phyloP scores from a whole-genome alignment of 1,140 invertebrate species.

The Drosophila bocqueti region DNA sequence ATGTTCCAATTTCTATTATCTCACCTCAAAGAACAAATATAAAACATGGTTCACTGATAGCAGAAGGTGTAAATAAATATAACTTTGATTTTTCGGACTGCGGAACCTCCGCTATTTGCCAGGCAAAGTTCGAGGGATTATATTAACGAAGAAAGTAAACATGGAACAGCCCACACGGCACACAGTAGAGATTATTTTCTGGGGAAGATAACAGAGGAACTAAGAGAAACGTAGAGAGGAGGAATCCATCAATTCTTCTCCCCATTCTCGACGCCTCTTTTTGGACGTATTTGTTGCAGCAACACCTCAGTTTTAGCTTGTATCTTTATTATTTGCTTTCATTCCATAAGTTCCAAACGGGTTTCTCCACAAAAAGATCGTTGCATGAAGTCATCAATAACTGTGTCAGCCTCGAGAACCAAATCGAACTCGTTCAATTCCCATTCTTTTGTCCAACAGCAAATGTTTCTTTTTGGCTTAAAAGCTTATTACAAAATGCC shows the following conservation, averaged over 20 bases:
- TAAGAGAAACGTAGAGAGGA: not conserved
- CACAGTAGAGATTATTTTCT: constrained; percentile 6
- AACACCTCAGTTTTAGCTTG: constrained; percentile 8
- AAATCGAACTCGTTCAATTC: constrained; percentile 8
- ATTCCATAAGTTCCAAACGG: constrained; percentile 43
- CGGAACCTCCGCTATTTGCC: not conserved
- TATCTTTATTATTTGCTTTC: constrained; percentile 38
- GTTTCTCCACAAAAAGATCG: constrained; percentile 34
- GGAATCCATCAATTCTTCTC: constrained; percentile 19
- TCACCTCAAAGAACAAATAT: not conserved
- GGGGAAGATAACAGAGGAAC: constrained; percentile 12
- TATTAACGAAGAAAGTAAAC: constrained; percentile 29
- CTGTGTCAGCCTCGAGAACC: constrained; percentile 34
- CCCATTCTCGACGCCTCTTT: not conserved
- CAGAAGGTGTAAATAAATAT: constrained; percentile 6
- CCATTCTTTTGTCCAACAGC: constrained; percentile 22
- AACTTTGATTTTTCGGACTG: constrained; percentile 1
- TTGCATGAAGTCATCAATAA: constrained; percentile 58
- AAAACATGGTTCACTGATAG: constrained; percentile 25
- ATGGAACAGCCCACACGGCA: constrained; percentile 3
- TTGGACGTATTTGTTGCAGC: constrained; percentile 22
- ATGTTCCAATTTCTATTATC: constrained; percentile 31
- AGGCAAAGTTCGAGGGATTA: constrained; percentile 19
- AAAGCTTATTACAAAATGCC: constrained; percentile 40
- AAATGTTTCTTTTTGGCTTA: constrained; percentile 22